These are phyloP conservation scores for Silurus meridionalis DNA, from an alignment of 2,113 vertebrate genomes.

Conservation along the genomic window DNA sequence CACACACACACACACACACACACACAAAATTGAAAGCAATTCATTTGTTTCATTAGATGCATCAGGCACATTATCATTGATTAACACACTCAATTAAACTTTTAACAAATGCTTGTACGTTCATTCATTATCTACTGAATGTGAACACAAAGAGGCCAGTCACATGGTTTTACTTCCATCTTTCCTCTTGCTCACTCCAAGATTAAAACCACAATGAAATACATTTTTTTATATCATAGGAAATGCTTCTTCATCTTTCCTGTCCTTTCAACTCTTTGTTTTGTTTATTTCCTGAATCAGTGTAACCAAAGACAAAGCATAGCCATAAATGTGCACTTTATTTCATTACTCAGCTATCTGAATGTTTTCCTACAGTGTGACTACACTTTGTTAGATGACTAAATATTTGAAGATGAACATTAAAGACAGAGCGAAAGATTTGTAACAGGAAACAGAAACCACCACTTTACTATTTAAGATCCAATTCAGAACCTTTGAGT, in stretches of 20 bases:
- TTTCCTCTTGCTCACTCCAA: too few relatives aligned
- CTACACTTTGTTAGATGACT: too few relatives aligned
- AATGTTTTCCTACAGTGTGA: neutral
- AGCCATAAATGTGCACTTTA: neutral
- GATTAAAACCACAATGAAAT: too few relatives aligned
- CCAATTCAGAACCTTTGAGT: neutral
- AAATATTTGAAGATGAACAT: neutral
- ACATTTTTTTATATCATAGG: too few relatives aligned
- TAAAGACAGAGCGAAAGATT: neutral
- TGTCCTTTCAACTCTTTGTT: too few relatives aligned
- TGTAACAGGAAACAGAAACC: neutral
- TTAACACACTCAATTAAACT: neutral
- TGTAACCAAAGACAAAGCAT: neutral
- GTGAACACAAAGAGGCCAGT: neutral
- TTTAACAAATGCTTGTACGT: neutral
- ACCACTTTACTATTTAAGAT: neutral
- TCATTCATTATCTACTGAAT: neutral
- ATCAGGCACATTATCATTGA: neutral
- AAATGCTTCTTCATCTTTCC: too few relatives aligned
- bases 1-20: neutral
- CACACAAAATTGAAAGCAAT: neutral
- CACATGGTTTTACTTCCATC: neutral
- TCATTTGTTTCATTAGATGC: neutral
- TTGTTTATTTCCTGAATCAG: too few relatives aligned
- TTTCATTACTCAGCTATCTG: neutral